Evolutionary conservation across 1,140 invertebrate species (phyloP).

Genomic region (Acromyrmex heyeri): DNA sequence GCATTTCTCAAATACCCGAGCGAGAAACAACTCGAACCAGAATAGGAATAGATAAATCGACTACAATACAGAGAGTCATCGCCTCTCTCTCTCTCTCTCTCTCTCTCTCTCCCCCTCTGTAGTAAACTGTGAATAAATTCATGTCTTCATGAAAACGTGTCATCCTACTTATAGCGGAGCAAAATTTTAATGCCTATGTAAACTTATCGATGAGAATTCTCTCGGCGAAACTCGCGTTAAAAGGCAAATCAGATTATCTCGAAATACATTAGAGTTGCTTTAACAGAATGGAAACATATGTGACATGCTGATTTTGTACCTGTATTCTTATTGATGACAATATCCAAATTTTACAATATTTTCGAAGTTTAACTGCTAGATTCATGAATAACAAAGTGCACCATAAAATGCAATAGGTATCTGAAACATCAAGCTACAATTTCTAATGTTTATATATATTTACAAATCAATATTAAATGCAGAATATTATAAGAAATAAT

Average conservation of each 20-base stretch:
- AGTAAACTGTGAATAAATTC: constrained; percentile 52
- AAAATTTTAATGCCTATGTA: constrained; percentile 26
- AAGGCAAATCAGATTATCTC: constrained; percentile 34
- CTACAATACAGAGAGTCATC: constrained; percentile 44
- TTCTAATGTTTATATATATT: too few relatives aligned
- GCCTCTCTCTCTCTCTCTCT: background rate
- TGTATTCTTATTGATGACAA: background rate
- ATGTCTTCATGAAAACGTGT: constrained; percentile 39
- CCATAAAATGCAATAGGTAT: too few relatives aligned
- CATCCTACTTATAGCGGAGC: constrained; percentile 25
- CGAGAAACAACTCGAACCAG: constrained; percentile 49
- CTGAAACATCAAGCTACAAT: too few relatives aligned
- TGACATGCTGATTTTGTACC: background rate
- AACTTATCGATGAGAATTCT: constrained; percentile 20
- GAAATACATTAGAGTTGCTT: constrained; percentile 7
- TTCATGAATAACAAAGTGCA: background rate
- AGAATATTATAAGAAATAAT: too few relatives aligned
- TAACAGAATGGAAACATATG: constrained; percentile 5
- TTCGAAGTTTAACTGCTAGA: background rate
- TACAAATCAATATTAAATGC: too few relatives aligned
- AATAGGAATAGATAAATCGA: constrained; percentile 66
- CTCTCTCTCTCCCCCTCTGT: background rate
- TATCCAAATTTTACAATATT: background rate
- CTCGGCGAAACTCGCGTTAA: background rate
- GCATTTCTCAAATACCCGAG: constrained; percentile 62